Conservation (phyloP, 92 coral and sea anemone species). For the Siderastrea siderea region DNA sequence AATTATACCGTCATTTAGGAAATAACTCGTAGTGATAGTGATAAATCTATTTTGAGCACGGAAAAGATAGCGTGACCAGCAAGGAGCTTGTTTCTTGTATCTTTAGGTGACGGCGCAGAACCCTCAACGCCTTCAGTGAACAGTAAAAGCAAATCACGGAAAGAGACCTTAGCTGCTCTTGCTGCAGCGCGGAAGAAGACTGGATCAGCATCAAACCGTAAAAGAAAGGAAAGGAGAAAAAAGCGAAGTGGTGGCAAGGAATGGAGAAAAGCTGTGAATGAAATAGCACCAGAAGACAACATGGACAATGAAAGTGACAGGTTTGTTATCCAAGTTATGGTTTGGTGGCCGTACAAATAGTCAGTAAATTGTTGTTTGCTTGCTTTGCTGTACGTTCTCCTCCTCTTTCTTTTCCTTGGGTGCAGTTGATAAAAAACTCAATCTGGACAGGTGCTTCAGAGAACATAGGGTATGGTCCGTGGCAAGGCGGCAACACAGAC, state of each 20-base stretch:
- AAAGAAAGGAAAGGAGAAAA: constrained; percentile 72
- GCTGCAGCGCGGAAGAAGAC: constrained; percentile 88
- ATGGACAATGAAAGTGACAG: constrained; percentile 18
- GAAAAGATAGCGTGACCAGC: neutral
- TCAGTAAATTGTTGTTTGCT: neutral
- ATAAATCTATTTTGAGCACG: neutral
- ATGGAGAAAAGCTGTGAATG: constrained; percentile 53
- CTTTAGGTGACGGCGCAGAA: constrained; percentile 12
- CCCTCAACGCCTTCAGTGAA: constrained; percentile 29
- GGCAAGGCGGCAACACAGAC: too few relatives aligned
- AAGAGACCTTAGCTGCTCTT: constrained; percentile 84
- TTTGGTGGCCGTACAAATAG: neutral
- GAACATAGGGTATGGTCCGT: too few relatives aligned
- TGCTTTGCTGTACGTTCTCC: too few relatives aligned
- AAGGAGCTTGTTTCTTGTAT: neutral
- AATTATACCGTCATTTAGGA: too few relatives aligned
- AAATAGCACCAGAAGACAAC: constrained; percentile 29
- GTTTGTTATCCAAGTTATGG: neutral
- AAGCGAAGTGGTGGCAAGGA: constrained; percentile 50
- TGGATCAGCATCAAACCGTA: constrained; percentile 72
- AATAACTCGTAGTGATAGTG: neutral
- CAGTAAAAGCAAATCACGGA: constrained; percentile 74
- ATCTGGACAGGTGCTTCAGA: too few relatives aligned
- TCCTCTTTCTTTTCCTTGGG: too few relatives aligned
- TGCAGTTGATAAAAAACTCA: too few relatives aligned